Evolutionary conservation across 2,113 vertebrate species (phyloP).

Genomic region (Micromys minutus): DNA sequence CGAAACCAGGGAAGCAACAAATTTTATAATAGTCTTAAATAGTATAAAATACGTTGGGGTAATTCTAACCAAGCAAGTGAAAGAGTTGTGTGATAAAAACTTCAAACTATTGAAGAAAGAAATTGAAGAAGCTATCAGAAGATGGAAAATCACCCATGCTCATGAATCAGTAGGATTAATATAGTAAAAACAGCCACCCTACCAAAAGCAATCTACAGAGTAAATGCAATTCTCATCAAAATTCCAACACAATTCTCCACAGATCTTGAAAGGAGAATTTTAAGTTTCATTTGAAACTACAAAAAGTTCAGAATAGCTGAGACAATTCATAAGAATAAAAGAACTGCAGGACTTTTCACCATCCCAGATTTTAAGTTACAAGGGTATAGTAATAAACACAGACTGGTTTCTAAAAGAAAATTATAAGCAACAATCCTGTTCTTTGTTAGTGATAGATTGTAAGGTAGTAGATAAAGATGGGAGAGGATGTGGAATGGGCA

Average conservation of each 20-base stretch:
- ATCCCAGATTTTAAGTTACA: not conserved
- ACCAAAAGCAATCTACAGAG: not conserved
- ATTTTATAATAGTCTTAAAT: not conserved
- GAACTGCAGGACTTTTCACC: not conserved
- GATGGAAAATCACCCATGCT: not conserved
- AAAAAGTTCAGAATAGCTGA: not conserved
- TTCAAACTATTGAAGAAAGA: not conserved
- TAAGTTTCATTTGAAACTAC: not conserved
- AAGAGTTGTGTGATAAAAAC: not conserved
- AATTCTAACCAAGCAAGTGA: not conserved
- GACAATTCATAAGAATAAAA: not conserved
- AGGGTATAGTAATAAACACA: not conserved
- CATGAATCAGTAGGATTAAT: not conserved
- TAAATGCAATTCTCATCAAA: not conserved
- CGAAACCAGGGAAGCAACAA: not conserved
- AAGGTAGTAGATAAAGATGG: not conserved
- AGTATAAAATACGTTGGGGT: not conserved
- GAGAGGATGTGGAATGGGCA: not conserved
- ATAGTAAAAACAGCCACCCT: not conserved
- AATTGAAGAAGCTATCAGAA: not conserved
- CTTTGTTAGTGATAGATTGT: not conserved
- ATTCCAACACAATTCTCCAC: not conserved
- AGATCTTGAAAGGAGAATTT: not conserved
- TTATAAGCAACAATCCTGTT: not conserved
- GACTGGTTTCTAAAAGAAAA: not conserved